Evolutionary conservation across 2,797 vertebrate species (phyloP).

Genomic region (Tragelaphus oryx): DNA sequence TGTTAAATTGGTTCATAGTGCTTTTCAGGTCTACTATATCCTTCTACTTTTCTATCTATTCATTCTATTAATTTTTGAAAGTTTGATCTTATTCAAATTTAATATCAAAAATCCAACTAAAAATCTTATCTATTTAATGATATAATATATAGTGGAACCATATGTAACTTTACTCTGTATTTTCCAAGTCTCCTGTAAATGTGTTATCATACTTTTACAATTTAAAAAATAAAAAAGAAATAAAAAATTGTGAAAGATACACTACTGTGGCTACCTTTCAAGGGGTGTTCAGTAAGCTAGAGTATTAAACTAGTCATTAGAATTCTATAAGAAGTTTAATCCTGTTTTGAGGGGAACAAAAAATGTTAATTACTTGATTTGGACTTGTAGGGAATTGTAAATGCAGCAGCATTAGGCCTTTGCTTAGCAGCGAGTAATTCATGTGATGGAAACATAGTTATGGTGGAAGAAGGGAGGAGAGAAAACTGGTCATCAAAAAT

Average conservation of each 20-base stretch:
- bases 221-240: background rate
- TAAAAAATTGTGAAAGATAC: background rate
- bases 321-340: background rate
- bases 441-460: background rate
- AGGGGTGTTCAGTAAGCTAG: background rate
- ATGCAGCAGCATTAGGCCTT: background rate
- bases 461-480: background rate
- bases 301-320: background rate
- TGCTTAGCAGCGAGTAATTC: conserved; percentile 1
- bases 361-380: conserved; percentile 3
- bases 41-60: background rate
- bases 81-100: background rate
- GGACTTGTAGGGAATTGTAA: background rate
- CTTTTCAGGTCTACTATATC: background rate
- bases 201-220: background rate
- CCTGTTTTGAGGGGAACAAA: background rate
- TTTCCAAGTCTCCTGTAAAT: background rate
- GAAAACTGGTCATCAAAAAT: background rate
- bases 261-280: background rate
- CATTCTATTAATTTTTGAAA: background rate
- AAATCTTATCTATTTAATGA: background rate
- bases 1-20: background rate
- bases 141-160: background rate
- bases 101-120: background rate
- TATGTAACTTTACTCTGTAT: background rate